A percentile compares a stretch with the other conserved stretches of the same genome.
Conservation (phyloP, 2,888 invertebrate species). For the Ectemnius cavifrons region DNA sequence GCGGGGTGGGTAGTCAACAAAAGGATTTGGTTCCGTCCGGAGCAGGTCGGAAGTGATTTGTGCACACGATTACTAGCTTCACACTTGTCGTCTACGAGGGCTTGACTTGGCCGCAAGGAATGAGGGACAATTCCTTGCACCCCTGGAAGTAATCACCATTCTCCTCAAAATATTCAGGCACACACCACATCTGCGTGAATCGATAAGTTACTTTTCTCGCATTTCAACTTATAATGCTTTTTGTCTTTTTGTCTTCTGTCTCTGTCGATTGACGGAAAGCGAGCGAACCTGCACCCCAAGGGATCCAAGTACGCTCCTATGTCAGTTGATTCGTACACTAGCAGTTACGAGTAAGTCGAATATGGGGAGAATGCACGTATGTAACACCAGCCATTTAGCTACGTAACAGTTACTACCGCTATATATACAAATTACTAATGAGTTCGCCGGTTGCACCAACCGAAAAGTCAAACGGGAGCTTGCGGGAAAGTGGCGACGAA, state of each 20-base stretch:
- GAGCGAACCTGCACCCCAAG: background rate
- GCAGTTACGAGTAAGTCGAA: constrained; percentile 55
- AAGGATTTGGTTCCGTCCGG: constrained; percentile 3
- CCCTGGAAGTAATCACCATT: constrained; percentile 36
- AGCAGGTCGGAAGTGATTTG: constrained; percentile 39
- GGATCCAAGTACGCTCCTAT: too few relatives aligned
- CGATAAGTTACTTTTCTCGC: constrained; percentile 1
- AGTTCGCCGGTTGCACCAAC: constrained; percentile 67
- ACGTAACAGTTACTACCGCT: constrained; percentile 74
- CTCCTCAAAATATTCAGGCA: constrained; percentile 35
- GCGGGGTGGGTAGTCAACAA: too few relatives aligned
- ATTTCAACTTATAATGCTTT: constrained; percentile 9
- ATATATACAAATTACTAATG: constrained; percentile 75
- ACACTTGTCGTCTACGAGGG: constrained; percentile 11
- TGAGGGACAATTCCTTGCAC: constrained; percentile 8
- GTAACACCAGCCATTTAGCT: constrained; percentile 74
- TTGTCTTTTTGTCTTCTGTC: constrained; percentile 1
- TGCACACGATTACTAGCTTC: constrained; percentile 44
- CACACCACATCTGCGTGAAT: constrained; percentile 20
- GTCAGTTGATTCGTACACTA: constrained; percentile 27
- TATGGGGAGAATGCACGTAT: constrained; percentile 64
- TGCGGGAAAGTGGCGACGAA: constrained; percentile 12
- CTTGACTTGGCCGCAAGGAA: constrained; percentile 16
- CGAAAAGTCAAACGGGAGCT: constrained; percentile 36
- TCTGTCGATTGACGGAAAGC: background rate